Evolutionary conservation across 1,140 invertebrate species (phyloP), one percentile per base, ranked within the genome.

Genomic region (Pseudomyrmex pallidus): DNA sequence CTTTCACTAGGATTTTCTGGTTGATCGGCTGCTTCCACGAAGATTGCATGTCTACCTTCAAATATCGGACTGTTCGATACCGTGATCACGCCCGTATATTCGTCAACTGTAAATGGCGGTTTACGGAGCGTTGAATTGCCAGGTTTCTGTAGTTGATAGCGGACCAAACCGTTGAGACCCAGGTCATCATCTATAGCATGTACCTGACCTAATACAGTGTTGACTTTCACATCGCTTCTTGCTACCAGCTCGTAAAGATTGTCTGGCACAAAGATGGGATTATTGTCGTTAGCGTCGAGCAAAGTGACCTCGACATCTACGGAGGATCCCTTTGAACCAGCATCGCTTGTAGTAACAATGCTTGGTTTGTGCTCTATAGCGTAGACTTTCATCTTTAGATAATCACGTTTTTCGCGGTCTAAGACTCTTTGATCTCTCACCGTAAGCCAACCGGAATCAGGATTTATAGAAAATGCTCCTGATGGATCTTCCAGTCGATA

Each of bases 201-300:
- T 0, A 97, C 96, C 93, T 96, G 96, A 0, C 97, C 97, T 25
- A 98, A 96, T 12, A 96, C 94, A 25, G 96, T 95, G 7, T 96
- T 96, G 35, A 96, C 91, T 80, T 96, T 95, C 1, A 96, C 95
- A 77, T 97, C 96, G 15, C 96, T 96, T 62, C 95, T 95, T 0
- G 97, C 95, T 50, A 95, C 95, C 82, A 98, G 97, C 83, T 97
- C 96, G 89, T 98, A 98, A 0, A 98, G 93, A 92, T 98, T 98
- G 61, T 95, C 96, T 1, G 97, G 97, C 13, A 97, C 95, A 90
- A 98, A 98, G 9, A 96, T 96, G 0, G 97, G 97, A 89, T 97
- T 98, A 89, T 98, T 98, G 83, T 98, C 97, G 92, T 98, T 98
- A 9, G 97, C 97, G 91, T 98, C 98, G 0, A 98, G 93, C 20